Evolutionary conservation across 2,113 vertebrate species (phyloP), one percentile per base, ranked within the genome.

Genomic region (Plestiodon gilberti): DNA sequence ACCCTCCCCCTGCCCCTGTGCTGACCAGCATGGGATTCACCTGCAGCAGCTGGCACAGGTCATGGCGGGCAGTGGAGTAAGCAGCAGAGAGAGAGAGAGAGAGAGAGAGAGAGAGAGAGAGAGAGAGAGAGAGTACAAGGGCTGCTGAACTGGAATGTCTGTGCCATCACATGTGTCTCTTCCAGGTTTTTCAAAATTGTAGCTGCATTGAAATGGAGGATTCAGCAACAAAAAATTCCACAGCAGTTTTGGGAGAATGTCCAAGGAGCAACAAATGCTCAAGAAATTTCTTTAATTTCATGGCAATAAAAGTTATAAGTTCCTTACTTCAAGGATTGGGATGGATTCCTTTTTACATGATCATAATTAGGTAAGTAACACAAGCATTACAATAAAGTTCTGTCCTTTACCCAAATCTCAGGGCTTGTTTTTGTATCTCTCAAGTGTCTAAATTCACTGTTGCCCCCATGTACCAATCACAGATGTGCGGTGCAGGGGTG

Each of bases 131-230:
- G 20, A 17, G 17, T 15, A 52, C 33, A 25, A 43, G 3, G 1
- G 18, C 18, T n/a, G 25, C 10, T 40, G 59, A 30, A 33, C 43
- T 33, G 10, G 15, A 17, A 40, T 70, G n/a, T 5, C 17, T 48
- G 15, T 65, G 25, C 2, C n/a, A 23, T 70, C 35, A 28, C 25
- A 20, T 69, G 83, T 52, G 7, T 93, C 6, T 81, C 78, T 87
- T 91, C 74, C 91, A 99, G 98, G 95, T 98, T n/a, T 99, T 98
- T 92, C 93, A 97, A 89, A 98, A 99, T 93, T 99, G 98, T 90
- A 98, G 94, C 78, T 99, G 98, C 86, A 94, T 98, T 74, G 93
- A 92, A 79, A 64, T 57, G 25, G 95, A 87, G 62, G 94, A 61
- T n/a, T 94, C 94, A 43, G 93, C 91, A 71, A 93, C 93, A 64